Conservation (phyloP, 1,140 invertebrate genomes). For the Maniola jurtina region DNA sequence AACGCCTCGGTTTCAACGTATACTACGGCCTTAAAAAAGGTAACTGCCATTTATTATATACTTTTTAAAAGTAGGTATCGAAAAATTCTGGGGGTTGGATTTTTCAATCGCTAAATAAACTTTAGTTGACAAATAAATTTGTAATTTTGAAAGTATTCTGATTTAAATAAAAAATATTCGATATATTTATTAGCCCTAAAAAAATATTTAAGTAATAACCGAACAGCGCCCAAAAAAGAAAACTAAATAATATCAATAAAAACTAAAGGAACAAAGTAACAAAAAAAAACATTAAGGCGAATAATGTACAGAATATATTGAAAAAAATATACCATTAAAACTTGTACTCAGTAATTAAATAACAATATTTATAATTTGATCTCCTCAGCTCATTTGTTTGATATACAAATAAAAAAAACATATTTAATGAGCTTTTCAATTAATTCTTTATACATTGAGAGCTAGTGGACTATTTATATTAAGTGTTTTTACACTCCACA, state of each 20-base stretch:
- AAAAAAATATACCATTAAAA: slow-evolving; percentile 74
- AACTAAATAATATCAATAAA: slow-evolving; percentile 73
- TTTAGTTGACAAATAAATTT: no score
- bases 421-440: slow-evolving; percentile 51
- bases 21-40: no score
- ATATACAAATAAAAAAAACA: slow-evolving; percentile 64
- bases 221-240: slow-evolving; percentile 44
- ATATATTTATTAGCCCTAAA: no score
- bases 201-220: background rate
- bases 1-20: no score
- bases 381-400: slow-evolving; percentile 64
- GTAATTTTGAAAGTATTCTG: no score
- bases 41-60: no score
- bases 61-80: no score
- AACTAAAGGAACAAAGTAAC: slow-evolving; percentile 77
- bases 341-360: slow-evolving; percentile 78
- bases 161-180: no score
- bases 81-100: no score
- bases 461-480: background rate
- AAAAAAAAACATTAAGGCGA: slow-evolving; percentile 69
- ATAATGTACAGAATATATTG: slow-evolving; percentile 61
- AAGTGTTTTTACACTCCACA: background rate
- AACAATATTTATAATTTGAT: slow-evolving; percentile 78
- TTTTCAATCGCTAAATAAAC: no score
- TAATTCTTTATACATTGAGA: slow-evolving; percentile 14